These are phyloP conservation scores for Euwallacea similis DNA, from an alignment of 1,140 invertebrate species.

Conservation along the genomic window DNA sequence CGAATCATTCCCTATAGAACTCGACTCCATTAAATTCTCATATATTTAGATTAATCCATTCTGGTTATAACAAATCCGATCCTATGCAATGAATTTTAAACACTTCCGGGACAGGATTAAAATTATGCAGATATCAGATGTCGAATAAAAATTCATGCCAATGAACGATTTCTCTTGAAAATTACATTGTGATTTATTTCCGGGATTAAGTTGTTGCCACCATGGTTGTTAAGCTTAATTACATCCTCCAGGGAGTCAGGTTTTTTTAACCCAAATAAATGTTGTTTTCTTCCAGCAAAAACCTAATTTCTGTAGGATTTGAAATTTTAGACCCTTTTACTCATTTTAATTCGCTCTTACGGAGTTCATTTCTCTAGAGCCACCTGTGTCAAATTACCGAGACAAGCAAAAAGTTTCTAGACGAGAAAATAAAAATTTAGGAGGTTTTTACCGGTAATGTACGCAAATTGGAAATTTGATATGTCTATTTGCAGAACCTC, in stretches of 20 bases:
- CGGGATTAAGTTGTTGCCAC: neutral
- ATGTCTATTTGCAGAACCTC: neutral
- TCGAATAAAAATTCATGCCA: constrained; percentile 31
- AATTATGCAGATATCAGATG: constrained; percentile 39
- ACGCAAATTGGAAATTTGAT: neutral
- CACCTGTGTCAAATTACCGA: constrained; percentile 27
- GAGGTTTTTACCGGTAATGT: neutral
- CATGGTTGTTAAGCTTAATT: constrained; percentile 18
- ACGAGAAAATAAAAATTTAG: constrained; percentile 15
- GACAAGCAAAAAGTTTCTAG: constrained; percentile 19
- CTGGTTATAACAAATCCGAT: constrained; percentile 17
- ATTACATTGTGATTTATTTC: constrained; percentile 30
- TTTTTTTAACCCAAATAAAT: neutral
- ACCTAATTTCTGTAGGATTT: neutral
- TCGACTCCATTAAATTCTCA: neutral
- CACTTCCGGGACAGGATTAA: constrained; percentile 37
- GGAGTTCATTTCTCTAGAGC: constrained; percentile 19
- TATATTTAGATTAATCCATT: constrained; percentile 1
- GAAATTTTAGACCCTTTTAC: constrained; percentile 7
- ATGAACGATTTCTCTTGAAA: constrained; percentile 15
- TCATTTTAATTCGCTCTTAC: constrained; percentile 17
- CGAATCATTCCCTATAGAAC: too few relatives aligned
- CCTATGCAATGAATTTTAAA: constrained; percentile 41
- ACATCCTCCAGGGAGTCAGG: constrained; percentile 10
- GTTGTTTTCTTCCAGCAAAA: neutral